phyloP scores from a whole-genome alignment of 2,113 vertebrate genomes.

The Saccopteryx leptura region DNA sequence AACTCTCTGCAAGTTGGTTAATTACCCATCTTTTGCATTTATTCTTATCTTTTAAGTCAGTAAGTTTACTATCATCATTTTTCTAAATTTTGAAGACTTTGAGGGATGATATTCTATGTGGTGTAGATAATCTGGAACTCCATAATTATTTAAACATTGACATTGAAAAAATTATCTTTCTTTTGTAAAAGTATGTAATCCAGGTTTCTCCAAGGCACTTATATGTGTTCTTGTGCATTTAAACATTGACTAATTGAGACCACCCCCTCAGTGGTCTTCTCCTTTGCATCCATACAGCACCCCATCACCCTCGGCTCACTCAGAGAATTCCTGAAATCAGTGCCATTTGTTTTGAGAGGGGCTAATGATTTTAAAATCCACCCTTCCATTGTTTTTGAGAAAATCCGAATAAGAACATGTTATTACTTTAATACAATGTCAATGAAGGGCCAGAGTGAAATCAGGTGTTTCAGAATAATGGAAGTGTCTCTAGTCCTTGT shows the following conservation, averaged over 20 bases:
- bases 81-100: background rate
- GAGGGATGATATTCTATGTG: background rate
- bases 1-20: background rate
- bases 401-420: background rate
- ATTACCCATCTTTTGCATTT: background rate
- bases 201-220: background rate
- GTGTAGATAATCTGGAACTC: background rate
- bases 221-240: background rate
- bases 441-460: background rate
- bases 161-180: background rate
- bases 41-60: background rate
- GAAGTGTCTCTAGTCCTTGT: background rate
- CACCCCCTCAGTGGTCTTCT: background rate
- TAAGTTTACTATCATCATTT: background rate
- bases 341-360: background rate
- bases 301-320: background rate
- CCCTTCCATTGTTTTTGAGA: background rate
- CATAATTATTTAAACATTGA: background rate
- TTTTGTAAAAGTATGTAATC: background rate
- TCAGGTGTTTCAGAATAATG: conserved; percentile 14
- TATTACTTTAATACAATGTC: conserved; percentile 27
- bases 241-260: background rate
- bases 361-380: background rate
- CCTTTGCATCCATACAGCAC: background rate
- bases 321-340: background rate